A percentile compares a stretch with the other conserved stretches of the same genome.
These are phyloP conservation scores for Pseudotriccus pelzelni DNA, from an alignment of 2,797 vertebrate species.

Conservation along the genomic window DNA sequence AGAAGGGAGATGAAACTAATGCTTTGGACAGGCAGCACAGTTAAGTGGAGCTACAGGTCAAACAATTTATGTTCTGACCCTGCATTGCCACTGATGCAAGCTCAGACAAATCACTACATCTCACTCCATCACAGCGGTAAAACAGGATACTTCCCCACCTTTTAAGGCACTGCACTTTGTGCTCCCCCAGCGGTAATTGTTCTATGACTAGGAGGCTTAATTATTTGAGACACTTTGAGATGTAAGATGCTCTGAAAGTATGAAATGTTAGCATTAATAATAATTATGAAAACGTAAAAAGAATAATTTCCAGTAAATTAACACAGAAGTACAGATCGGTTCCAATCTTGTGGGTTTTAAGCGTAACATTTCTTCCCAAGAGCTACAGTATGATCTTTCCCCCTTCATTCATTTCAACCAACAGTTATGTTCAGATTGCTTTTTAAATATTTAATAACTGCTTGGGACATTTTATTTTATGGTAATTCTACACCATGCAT, in stretches of 20 bases:
- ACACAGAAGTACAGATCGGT: neutral
- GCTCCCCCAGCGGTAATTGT: neutral
- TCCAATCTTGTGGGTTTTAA: neutral
- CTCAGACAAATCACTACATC: neutral
- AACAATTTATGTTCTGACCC: slow-evolving; percentile 8
- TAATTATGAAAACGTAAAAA: neutral
- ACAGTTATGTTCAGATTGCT: slow-evolving; percentile 54
- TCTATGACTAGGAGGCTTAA: neutral
- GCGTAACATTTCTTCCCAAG: neutral
- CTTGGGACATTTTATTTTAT: slow-evolving; percentile 58
- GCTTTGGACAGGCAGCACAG: neutral
- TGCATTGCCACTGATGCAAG: neutral
- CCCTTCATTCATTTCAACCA: slow-evolving; percentile 50
- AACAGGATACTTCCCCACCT: neutral
- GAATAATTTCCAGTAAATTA: slow-evolving; percentile 24
- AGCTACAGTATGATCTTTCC: neutral
- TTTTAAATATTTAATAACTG: slow-evolving; percentile 74
- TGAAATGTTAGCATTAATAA: slow-evolving; percentile 17
- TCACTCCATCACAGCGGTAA: neutral
- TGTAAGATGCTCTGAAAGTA: slow-evolving; percentile 4
- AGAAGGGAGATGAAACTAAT: neutral
- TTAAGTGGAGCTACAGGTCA: slow-evolving; percentile 20
- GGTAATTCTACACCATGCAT: slow-evolving; percentile 53
- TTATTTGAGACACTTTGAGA: slow-evolving; percentile 18
- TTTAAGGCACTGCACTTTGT: neutral